A percentile compares a stretch with the other conserved stretches of the same genome.
phyloP scores from a whole-genome alignment of 2,888 invertebrate genomes.

The Oeneis ivallda region DNA sequence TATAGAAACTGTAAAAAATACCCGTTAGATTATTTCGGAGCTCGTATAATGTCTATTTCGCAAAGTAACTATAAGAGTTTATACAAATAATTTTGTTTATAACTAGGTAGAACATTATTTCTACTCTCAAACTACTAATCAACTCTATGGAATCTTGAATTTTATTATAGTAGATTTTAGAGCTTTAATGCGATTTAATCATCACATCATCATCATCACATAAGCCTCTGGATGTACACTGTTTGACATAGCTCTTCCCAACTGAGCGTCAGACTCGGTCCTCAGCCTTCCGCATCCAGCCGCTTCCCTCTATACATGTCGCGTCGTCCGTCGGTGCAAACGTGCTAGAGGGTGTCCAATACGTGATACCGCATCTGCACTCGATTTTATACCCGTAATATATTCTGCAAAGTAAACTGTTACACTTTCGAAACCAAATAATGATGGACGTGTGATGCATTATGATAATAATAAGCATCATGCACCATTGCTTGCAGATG shows the following conservation, averaged over 20 bases:
- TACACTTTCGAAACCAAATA: constrained; percentile 30
- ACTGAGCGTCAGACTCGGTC: too few relatives aligned
- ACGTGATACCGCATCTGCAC: too few relatives aligned
- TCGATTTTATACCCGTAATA: not conserved
- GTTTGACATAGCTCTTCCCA: too few relatives aligned
- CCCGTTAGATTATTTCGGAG: not conserved
- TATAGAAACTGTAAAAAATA: not conserved
- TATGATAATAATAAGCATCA: constrained; percentile 37
- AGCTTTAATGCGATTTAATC: not conserved
- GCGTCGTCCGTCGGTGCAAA: too few relatives aligned
- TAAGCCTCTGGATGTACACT: too few relatives aligned
- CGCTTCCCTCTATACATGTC: too few relatives aligned
- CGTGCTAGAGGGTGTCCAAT: too few relatives aligned
- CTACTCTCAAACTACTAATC: not conserved
- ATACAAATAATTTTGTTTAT: not conserved
- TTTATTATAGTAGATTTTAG: not conserved
- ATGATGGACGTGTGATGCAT: constrained; percentile 35
- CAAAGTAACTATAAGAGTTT: not conserved
- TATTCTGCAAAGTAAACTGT: constrained; percentile 14
- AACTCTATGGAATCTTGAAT: not conserved
- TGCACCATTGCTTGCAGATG: constrained; percentile 34
- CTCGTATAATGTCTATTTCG: not conserved
- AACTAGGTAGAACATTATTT: not conserved
- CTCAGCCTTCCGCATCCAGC: too few relatives aligned
- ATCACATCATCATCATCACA: too few relatives aligned